phyloP scores from a whole-genome alignment of 2,113 vertebrate species.

The Rhabdornis inornatus region DNA sequence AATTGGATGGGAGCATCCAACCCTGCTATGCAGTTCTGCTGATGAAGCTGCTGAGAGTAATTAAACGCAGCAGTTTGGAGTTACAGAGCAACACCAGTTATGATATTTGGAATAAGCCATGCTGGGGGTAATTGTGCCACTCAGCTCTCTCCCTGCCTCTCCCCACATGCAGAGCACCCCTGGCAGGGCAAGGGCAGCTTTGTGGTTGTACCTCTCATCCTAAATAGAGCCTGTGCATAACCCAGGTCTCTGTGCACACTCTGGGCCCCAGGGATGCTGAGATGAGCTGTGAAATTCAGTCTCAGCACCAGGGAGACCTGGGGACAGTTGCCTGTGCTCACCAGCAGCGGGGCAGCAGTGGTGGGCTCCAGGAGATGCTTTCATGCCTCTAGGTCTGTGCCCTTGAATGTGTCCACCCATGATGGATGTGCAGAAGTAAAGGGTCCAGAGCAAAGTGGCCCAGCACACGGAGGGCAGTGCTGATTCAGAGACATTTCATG shows the following conservation, averaged over 20 bases:
- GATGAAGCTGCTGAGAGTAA: background rate
- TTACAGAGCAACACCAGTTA: background rate
- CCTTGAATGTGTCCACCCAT: fast-evolving
- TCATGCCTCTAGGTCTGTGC: background rate
- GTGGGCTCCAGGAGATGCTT: background rate
- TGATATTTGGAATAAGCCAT: background rate
- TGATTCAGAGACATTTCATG: background rate
- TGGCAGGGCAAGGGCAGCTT: background rate
- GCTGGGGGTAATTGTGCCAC: background rate
- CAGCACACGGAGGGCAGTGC: fast-evolving
- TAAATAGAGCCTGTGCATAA: background rate
- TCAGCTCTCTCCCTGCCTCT: background rate
- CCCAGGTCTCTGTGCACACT: background rate
- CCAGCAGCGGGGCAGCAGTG: background rate
- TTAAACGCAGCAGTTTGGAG: background rate
- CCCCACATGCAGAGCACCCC: background rate
- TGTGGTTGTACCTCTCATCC: background rate
- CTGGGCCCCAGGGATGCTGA: background rate
- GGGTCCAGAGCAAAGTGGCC: background rate
- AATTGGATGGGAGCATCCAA: background rate
- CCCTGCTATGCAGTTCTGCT: background rate
- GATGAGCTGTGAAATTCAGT: background rate
- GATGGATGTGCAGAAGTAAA: background rate
- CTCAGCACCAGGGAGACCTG: background rate
- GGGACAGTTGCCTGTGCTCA: background rate